These are phyloP conservation scores for Chrysomela aeneicollis DNA, from an alignment of 2,888 invertebrate species.

Conservation along the genomic window DNA sequence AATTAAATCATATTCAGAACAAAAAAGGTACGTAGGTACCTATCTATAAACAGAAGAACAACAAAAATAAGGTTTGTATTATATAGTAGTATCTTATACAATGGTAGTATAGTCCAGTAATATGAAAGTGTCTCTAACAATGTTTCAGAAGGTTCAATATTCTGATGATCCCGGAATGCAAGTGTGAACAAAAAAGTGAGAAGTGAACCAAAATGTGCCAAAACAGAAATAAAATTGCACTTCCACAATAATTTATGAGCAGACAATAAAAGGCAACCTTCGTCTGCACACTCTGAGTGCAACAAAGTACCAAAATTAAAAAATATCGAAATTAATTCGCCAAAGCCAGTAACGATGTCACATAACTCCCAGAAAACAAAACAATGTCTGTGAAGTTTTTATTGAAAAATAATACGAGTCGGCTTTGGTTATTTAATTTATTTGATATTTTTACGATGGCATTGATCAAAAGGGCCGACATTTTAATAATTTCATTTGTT, in stretches of 20 bases:
- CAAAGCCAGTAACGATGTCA: slow-evolving; percentile 42
- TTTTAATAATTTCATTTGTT: slow-evolving; percentile 52
- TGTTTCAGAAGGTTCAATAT: background rate
- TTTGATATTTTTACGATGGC: slow-evolving; percentile 52
- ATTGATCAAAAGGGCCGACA: slow-evolving; percentile 52
- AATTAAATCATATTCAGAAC: too few relatives aligned
- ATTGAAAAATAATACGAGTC: slow-evolving; percentile 47
- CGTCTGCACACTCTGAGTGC: slow-evolving; percentile 19
- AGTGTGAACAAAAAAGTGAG: background rate
- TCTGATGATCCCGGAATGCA: background rate
- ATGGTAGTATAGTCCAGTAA: too few relatives aligned
- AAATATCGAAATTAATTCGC: slow-evolving; percentile 32
- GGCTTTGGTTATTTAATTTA: slow-evolving; percentile 44
- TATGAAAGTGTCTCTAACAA: background rate
- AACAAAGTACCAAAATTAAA: slow-evolving; percentile 39
- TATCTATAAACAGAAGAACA: too few relatives aligned
- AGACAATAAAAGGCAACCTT: slow-evolving; percentile 14
- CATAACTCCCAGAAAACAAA: slow-evolving; percentile 43
- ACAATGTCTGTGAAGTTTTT: slow-evolving; percentile 37
- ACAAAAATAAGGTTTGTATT: too few relatives aligned
- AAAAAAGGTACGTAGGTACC: too few relatives aligned
- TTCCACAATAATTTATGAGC: slow-evolving; percentile 1
- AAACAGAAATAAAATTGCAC: slow-evolving; percentile 14
- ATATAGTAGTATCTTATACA: too few relatives aligned
- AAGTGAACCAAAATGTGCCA: background rate